Evolutionary conservation across 1,140 invertebrate genomes (phyloP).

Genomic region (Cherax quadricarinatus): DNA sequence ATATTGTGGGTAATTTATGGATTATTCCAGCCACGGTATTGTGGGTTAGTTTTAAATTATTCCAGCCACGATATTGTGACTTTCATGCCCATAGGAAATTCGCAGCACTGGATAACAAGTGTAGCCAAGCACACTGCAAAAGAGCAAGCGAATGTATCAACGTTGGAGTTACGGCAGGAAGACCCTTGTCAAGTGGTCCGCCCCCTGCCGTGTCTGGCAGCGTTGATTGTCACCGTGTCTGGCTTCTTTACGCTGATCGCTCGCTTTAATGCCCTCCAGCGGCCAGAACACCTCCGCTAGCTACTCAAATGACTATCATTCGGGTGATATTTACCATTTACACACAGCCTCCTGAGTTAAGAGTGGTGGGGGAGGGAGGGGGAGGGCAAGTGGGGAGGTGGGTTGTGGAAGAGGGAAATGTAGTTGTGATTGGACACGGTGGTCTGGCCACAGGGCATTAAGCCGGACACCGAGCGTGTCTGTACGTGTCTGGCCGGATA

Average conservation of each 20-base stretch:
- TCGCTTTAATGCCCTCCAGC: neutral
- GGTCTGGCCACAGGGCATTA: neutral
- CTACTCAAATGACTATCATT: neutral
- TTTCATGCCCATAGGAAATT: too few species aligned
- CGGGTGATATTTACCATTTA: neutral
- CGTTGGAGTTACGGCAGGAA: neutral
- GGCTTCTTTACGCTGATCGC: conserved; percentile 1
- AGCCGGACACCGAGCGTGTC: conserved; percentile 25
- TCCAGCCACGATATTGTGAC: too few species aligned
- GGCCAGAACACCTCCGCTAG: neutral
- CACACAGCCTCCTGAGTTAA: neutral
- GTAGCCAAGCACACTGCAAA: neutral
- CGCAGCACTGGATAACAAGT: too few species aligned
- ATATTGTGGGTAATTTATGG: too few species aligned
- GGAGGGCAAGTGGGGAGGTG: too few species aligned
- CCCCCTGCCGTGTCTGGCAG: neutral
- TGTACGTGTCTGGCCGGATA: conserved; percentile 19
- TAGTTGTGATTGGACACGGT: conserved; percentile 4
- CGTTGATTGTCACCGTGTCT: neutral
- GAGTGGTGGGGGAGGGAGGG: neutral
- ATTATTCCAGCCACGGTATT: too few species aligned
- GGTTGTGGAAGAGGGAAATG: neutral
- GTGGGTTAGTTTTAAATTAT: too few species aligned
- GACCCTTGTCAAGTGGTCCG: neutral
- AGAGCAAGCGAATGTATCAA: neutral